Evolutionary conservation across 2,888 invertebrate genomes (phyloP), one percentile per base, ranked within the genome.

Genomic region (Dascillus cervinus): DNA sequence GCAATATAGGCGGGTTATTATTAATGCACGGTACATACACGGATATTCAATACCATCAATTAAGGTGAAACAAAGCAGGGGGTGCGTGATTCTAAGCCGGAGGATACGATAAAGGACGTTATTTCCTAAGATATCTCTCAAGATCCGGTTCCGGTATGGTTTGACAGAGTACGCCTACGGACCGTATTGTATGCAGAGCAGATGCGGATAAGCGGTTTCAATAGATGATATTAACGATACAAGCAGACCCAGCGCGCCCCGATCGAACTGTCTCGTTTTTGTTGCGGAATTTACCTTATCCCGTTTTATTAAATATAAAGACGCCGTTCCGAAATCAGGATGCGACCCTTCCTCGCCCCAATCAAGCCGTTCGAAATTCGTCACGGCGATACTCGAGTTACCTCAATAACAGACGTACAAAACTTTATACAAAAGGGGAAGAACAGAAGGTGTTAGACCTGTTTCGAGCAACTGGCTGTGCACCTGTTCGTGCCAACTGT

Each of bases 61-160:
- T 47, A 44, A 39, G 46, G 43, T 44, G 43, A 50, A 46, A 50
- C 49, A 50, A 52, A 50, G n/a, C n/a, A n/a, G 46, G 50, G 46
- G 46, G 38, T 41, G 46, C 40, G 48, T 40, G 44, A n/a, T n/a
- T n/a, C 46, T 41, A 43, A 47, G 37, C 40, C 39, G 37, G 38
- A 34, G 30, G 39, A 32, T 32, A 29, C 26, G 39, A 34, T 39
- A 39, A 26, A 31, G 38, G 29, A 26, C 20, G 23, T 22, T 22
- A 35, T 43, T 41, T 43, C 41, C 46, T 35, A 43, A 47, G 49
- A 47, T 50, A 50, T 47, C 49, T n/a, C n/a, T 44, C 31, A 38
- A 43, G 47, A 47, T 47, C 46, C 44, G 48, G 46, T 50, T 46
- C 50, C 44, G 47, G 37, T 38, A 37, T 44, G 33, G 40, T 40